Percentiles rank a stretch among this genome's conserved stretches.
phyloP scores from a whole-genome alignment of 2,888 invertebrate species.

The Plebejus anna region DNA sequence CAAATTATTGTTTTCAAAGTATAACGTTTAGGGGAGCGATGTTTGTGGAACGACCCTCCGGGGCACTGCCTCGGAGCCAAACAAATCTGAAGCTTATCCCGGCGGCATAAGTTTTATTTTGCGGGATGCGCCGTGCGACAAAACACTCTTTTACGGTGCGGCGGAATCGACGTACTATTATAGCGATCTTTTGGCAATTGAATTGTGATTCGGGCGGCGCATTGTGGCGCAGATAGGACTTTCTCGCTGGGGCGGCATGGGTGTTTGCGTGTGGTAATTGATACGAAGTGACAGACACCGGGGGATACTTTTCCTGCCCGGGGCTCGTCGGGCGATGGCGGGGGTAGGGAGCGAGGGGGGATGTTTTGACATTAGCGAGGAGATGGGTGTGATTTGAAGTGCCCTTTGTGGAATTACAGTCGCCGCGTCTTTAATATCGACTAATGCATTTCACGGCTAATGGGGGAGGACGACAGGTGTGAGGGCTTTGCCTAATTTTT shows the following conservation, averaged over 20 bases:
- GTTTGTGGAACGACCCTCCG: conserved; percentile 76
- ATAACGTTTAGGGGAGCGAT: conserved; percentile 79
- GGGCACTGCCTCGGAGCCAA: conserved; percentile 50
- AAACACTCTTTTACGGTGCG: conserved; percentile 61
- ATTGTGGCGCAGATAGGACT: conserved; percentile 65
- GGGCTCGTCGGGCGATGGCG: conserved; percentile 56
- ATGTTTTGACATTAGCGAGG: conserved; percentile 77
- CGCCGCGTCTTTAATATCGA: conserved; percentile 77
- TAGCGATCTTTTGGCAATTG: conserved; percentile 77
- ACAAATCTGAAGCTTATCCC: conserved; percentile 58
- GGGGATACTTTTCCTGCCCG: conserved; percentile 71
- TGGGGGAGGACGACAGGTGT: conserved; percentile 75
- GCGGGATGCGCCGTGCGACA: conserved; percentile 42
- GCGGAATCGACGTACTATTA: conserved; percentile 62
- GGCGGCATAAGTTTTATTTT: conserved; percentile 56
- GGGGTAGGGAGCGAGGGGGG: no score
- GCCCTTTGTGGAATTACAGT: conserved; percentile 80
- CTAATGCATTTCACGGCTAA: conserved; percentile 77
- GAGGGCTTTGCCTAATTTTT: conserved; percentile 45
- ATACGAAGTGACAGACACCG: conserved; percentile 76
- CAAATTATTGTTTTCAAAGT: conserved; percentile 81
- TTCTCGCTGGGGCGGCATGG: conserved; percentile 57
- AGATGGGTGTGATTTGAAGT: conserved; percentile 79
- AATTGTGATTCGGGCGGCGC: conserved; percentile 68
- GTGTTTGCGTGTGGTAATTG: conserved; percentile 79